Evolutionary conservation across 2,888 invertebrate genomes (phyloP), one percentile per base, ranked within the genome.

Genomic region (Aricia artaxerxes): DNA sequence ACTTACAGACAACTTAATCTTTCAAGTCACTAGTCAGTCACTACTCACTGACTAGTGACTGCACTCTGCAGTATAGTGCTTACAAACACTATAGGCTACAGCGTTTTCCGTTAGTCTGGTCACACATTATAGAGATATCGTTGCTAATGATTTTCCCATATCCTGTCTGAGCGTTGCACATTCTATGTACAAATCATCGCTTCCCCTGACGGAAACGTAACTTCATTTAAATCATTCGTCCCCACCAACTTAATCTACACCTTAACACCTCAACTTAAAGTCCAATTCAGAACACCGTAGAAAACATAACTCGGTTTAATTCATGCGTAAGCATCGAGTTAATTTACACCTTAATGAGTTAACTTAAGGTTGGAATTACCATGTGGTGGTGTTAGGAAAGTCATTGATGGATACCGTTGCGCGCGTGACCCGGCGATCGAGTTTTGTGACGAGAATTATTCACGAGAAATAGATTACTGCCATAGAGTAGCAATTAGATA

Each of bases 341-440:
- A 87, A 83, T 87, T 78, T 85, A 78, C 82, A 86, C 86, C 83
- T 82, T 90, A 86, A 2, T 2, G 0, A 24, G 2, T 31, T 57
- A 7, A 4, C 0, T 78, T 85, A 82, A 79, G 81, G 81, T 79
- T 78, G 77, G 79, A 82, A 86, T 86, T 91, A 77, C 78, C 79
- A 75, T 83, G 81, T 81, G 90, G 82, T 82, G 81, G 83, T 84
- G 83, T 84, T 84, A 91, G 90, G 91, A 92, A 92, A 92, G 91
- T 89, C 87, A 81, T 86, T 81, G 81, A 89, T 88, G 87, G 85
- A 84, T 85, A 87, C 88, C 85, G 89, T 86, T 86, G 73, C 82
- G 86, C 85, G 85, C 91, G 91, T 91, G 91, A 91, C 88, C 82
- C 80, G 87, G 82, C 83, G 85, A 85, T 87, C 85, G 87, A 89